Conservation (phyloP, 2,113 vertebrate species). For the Gracilinanus agilis region DNA sequence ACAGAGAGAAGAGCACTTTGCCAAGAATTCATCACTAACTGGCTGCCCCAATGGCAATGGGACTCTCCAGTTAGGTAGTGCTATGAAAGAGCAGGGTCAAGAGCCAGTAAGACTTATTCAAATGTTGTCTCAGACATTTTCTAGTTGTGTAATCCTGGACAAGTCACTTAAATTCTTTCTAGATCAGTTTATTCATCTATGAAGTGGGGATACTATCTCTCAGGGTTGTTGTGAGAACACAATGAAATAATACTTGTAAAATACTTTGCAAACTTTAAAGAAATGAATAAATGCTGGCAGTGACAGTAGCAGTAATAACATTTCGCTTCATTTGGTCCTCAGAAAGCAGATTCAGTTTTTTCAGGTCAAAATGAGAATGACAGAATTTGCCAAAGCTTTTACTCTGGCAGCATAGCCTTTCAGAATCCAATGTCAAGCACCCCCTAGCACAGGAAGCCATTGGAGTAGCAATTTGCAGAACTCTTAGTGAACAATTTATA, state of each 20-base stretch:
- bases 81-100: neutral
- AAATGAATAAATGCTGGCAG: neutral
- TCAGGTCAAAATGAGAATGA: neutral
- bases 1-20: neutral
- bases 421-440: neutral
- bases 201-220: neutral
- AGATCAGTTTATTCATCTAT: neutral
- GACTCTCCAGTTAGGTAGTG: neutral
- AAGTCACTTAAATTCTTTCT: neutral
- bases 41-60: neutral
- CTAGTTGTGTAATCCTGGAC: too few species aligned
- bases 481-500: slow-evolving; percentile 7
- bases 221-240: neutral
- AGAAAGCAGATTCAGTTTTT: neutral
- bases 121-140: neutral
- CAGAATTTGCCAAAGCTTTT: neutral
- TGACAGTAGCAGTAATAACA: neutral
- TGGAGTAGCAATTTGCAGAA: slow-evolving; percentile 53
- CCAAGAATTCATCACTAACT: neutral
- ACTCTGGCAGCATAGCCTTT: neutral
- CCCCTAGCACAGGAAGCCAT: neutral
- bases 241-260: neutral
- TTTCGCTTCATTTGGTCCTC: neutral
- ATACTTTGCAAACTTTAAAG: neutral
- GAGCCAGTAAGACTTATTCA: neutral